phyloP scores from a whole-genome alignment of 2,797 vertebrate species.

The Poecilia gillii region DNA sequence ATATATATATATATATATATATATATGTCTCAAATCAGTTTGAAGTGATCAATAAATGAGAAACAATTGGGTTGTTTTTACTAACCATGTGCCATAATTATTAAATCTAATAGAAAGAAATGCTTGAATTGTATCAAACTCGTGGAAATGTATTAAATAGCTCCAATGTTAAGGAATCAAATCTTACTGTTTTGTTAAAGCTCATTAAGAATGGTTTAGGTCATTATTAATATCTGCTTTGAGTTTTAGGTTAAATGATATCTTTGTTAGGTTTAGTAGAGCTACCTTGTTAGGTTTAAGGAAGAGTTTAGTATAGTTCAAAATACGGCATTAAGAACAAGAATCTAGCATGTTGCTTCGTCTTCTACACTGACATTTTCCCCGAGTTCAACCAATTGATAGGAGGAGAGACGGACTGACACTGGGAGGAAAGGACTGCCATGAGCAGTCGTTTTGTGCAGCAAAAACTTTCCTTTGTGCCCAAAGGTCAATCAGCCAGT shows the following conservation, averaged over 20 bases:
- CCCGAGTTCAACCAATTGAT: neutral
- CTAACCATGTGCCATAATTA: neutral
- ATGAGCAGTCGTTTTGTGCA: no score
- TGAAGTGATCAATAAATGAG: neutral
- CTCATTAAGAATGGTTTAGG: neutral
- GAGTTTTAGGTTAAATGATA: neutral
- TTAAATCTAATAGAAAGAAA: neutral
- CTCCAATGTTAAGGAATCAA: neutral
- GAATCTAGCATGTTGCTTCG: neutral
- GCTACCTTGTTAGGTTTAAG: conserved; percentile 4
- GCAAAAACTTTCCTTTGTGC: no score
- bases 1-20: no score
- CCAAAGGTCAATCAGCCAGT: no score
- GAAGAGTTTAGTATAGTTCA: neutral
- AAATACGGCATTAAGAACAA: neutral
- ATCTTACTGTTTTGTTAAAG: neutral
- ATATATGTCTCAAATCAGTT: no score
- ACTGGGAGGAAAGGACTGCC: neutral
- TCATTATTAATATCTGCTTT: neutral
- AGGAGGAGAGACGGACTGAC: neutral
- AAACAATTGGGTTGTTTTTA: neutral
- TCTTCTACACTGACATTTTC: neutral
- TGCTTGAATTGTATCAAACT: neutral
- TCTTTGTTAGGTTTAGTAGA: neutral
- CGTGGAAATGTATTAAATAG: neutral